Evolutionary conservation across 2,113 vertebrate species (phyloP).

Genomic region (Tinamus guttatus): DNA sequence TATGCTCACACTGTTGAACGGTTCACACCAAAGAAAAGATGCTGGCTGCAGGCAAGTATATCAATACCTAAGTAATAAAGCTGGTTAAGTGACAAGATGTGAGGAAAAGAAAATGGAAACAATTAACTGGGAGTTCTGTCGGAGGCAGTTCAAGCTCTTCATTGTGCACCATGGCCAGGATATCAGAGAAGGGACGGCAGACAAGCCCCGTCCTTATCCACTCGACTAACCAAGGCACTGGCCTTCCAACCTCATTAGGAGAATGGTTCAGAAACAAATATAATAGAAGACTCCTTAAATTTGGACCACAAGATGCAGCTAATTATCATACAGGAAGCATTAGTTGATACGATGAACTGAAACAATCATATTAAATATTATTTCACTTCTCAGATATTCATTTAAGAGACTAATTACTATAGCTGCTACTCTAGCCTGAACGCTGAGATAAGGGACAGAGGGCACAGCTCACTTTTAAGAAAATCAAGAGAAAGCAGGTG

Average conservation of each 20-base stretch:
- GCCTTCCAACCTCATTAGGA: constrained; percentile 1
- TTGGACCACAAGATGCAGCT: background rate
- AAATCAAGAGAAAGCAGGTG: background rate
- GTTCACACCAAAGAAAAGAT: constrained; percentile 13
- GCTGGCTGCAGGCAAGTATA: constrained; percentile 24
- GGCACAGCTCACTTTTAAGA: background rate
- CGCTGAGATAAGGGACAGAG: background rate
- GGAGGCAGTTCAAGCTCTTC: background rate
- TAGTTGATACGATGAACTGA: background rate
- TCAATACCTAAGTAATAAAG: constrained; percentile 19
- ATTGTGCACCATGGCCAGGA: background rate
- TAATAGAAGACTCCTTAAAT: background rate
- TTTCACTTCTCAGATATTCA: background rate
- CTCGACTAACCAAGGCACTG: background rate
- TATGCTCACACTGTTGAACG: background rate
- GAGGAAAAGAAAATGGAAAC: constrained; percentile 31
- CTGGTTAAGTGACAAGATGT: background rate
- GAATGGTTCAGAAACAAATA: background rate
- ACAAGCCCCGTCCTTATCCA: background rate
- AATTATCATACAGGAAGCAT: background rate
- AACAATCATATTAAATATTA: background rate
- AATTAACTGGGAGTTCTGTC: constrained; percentile 45
- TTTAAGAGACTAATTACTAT: background rate
- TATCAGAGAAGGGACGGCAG: background rate
- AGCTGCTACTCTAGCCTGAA: background rate